phyloP scores from a whole-genome alignment of 1,140 invertebrate species.

The Lerema accius region DNA sequence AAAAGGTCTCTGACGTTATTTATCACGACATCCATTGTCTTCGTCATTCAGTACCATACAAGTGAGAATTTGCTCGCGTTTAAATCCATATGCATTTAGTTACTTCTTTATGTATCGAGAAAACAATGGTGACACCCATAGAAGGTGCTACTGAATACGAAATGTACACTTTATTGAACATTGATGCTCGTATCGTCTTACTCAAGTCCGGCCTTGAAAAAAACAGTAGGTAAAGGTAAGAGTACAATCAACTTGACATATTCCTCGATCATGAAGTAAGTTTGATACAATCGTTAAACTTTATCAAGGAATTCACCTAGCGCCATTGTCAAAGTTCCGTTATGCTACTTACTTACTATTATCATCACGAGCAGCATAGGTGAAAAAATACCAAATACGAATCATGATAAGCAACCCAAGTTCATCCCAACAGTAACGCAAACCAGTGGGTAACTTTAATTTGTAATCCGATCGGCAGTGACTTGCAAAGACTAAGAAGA shows the following conservation, averaged over 20 bases:
- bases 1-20: slow-evolving; percentile 42
- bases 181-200: slow-evolving; percentile 40
- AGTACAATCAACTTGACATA: slow-evolving; percentile 35
- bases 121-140: slow-evolving; percentile 53
- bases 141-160: slow-evolving; percentile 49
- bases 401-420: too few species aligned
- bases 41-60: slow-evolving; percentile 44
- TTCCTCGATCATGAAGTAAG: too few species aligned
- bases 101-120: slow-evolving; percentile 47
- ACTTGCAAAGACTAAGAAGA: too few species aligned
- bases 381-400: too few species aligned
- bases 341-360: too few species aligned
- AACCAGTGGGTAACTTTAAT: too few species aligned
- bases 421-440: too few species aligned
- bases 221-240: slow-evolving; percentile 29
- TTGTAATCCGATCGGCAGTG: too few species aligned
- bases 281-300: too few species aligned
- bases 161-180: slow-evolving; percentile 47
- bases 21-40: slow-evolving; percentile 34
- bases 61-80: slow-evolving; percentile 50
- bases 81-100: slow-evolving; percentile 45
- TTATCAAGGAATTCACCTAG: too few species aligned
- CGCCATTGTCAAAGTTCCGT: too few species aligned
- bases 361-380: too few species aligned
- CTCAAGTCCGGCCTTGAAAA: slow-evolving; percentile 35